Percentiles rank a stretch among this genome's conserved stretches.
These are phyloP conservation scores for Echeneis naucrates DNA, from an alignment of 2,797 vertebrate species.

Conservation along the genomic window DNA sequence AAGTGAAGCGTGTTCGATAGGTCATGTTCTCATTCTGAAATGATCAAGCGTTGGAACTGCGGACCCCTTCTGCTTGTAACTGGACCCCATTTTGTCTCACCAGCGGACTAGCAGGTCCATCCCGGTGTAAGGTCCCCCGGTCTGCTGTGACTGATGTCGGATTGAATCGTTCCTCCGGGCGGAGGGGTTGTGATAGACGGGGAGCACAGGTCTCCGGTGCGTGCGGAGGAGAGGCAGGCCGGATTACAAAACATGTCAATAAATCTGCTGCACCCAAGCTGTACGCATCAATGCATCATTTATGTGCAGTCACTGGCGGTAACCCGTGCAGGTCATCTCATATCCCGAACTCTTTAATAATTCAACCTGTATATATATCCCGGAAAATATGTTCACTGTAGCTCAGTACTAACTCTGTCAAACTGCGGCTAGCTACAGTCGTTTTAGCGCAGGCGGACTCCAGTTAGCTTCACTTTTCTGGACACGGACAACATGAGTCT, in stretches of 20 bases:
- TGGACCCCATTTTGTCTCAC: conserved; percentile 21
- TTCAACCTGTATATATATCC: conserved; percentile 68
- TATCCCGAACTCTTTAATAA: conserved; percentile 75
- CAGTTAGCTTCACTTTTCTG: no score
- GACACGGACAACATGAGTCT: no score
- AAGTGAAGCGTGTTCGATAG: neutral
- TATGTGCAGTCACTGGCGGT: conserved; percentile 61
- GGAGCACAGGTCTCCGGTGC: conserved; percentile 53
- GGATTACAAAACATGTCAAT: conserved; percentile 74
- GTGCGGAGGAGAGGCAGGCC: conserved; percentile 37
- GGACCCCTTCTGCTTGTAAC: neutral
- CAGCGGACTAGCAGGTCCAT: conserved; percentile 20
- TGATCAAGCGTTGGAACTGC: neutral
- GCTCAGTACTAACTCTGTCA: conserved; percentile 36
- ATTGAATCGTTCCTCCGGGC: conserved; percentile 71
- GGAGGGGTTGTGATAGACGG: conserved; percentile 64
- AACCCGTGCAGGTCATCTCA: conserved; percentile 64
- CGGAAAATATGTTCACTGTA: conserved; percentile 62
- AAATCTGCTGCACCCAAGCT: conserved; percentile 61
- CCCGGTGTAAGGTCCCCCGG: conserved; percentile 3
- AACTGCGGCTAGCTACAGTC: neutral
- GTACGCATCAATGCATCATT: conserved; percentile 73
- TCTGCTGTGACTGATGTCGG: conserved; percentile 70
- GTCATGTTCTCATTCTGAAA: neutral
- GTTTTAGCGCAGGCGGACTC: no score